These are phyloP conservation scores for Arizona elegans DNA, from an alignment of 2,113 vertebrate genomes.

Conservation along the genomic window DNA sequence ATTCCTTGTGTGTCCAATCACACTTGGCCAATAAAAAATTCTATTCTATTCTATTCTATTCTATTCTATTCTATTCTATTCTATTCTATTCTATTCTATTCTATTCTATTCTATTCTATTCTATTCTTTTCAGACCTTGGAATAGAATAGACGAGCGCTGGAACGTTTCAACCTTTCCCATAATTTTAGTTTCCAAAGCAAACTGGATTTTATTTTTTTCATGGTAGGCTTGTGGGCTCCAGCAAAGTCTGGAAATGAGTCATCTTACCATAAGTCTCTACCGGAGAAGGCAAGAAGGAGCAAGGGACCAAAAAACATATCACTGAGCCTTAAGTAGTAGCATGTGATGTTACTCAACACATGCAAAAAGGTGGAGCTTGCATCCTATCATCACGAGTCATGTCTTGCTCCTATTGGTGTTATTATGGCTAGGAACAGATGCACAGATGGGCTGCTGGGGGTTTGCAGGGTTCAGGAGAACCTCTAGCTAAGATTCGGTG, in stretches of 20 bases:
- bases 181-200: background rate
- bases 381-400: background rate
- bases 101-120: too few relatives aligned
- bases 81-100: too few relatives aligned
- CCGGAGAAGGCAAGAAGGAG: background rate
- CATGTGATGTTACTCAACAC: background rate
- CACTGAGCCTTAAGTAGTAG: background rate
- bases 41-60: too few relatives aligned
- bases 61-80: too few relatives aligned
- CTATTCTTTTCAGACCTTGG: background rate
- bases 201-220: background rate
- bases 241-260: background rate
- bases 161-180: background rate
- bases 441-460: too few relatives aligned
- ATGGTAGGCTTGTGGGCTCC: background rate
- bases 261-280: background rate
- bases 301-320: background rate
- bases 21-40: too few relatives aligned
- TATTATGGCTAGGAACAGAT: too few relatives aligned
- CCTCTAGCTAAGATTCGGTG: too few relatives aligned
- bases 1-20: too few relatives aligned
- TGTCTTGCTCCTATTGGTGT: background rate
- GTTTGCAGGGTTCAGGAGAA: too few relatives aligned
- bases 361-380: background rate
- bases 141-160: background rate